Percentiles rank a stretch among this genome's conserved stretches.
Evolutionary conservation across 2,888 invertebrate genomes (phyloP).

Genomic region (Drosophila imparisetae): DNA sequence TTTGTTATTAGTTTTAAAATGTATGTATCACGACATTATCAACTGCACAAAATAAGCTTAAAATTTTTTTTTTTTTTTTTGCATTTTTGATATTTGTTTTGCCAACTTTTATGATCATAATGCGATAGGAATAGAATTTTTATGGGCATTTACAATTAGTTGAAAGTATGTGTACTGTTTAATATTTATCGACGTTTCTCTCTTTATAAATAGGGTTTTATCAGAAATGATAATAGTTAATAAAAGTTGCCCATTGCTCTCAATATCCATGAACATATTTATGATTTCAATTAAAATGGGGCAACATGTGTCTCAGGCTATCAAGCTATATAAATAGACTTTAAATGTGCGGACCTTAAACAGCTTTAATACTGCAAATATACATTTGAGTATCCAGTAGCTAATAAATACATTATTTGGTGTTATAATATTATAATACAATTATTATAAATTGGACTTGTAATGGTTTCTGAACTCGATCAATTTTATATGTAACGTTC

Average conservation of each 20-base stretch:
- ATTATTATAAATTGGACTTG: background rate
- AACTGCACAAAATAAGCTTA: too few relatives aligned
- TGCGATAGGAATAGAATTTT: slow-evolving; percentile 6
- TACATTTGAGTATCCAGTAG: background rate
- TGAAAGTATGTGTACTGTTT: background rate
- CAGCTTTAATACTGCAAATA: background rate
- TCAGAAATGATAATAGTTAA: background rate
- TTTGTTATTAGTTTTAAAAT: too few relatives aligned
- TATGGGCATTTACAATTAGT: slow-evolving; percentile 9
- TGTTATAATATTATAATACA: background rate
- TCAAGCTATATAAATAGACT: background rate
- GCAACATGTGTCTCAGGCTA: background rate
- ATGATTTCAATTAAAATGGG: slow-evolving; percentile 2
- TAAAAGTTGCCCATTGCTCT: background rate
- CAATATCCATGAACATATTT: slow-evolving; percentile 19
- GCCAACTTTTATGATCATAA: slow-evolving; percentile 4
- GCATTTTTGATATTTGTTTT: background rate
- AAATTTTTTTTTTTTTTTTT: background rate
- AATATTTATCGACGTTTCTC: background rate
- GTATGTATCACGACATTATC: background rate
- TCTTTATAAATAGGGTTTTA: background rate
- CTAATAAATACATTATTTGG: background rate
- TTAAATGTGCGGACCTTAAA: background rate
- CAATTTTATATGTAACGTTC: background rate
- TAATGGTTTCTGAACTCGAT: background rate